A percentile compares a stretch with the other conserved stretches of the same genome.
Conservation (phyloP, 35 echinoderm and acorn worm species). For the Amphiura filiformis region DNA sequence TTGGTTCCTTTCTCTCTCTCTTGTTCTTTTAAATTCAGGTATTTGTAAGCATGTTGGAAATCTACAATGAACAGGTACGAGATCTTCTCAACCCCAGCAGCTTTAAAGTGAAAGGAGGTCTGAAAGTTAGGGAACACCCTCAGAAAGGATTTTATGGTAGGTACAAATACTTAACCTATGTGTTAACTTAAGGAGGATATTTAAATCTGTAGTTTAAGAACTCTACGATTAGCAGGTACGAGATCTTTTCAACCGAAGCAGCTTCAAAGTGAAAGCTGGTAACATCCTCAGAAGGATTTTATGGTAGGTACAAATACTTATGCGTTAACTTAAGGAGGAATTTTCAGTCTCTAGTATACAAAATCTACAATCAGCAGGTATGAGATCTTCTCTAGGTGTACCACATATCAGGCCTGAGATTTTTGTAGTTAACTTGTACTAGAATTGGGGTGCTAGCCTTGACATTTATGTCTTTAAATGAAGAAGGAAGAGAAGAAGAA, state of each 20-base stretch:
- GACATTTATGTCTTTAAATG: too few species aligned
- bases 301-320: constrained; percentile 77
- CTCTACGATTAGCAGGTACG: constrained; percentile 98
- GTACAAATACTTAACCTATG: too few species aligned
- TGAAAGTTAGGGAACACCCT: constrained; percentile 84
- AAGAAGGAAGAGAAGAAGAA: too few species aligned
- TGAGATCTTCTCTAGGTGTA: too few species aligned
- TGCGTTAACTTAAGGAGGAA: too few species aligned
- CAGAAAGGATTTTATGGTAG: constrained; percentile 95
- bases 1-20: neutral
- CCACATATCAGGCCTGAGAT: neutral
- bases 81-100: constrained; percentile 73
- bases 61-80: constrained; percentile 98
- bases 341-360: too few species aligned
- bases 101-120: constrained; percentile 92
- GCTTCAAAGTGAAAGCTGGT: constrained; percentile 92
- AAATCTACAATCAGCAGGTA: constrained; percentile 99
- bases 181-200: too few species aligned
- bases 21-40: constrained; percentile 52
- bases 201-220: too few species aligned
- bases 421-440: neutral
- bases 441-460: too few species aligned
- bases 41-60: constrained; percentile 94
- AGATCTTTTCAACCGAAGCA: constrained; percentile 71
- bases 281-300: constrained; percentile 90